Percentiles rank a stretch among this genome's conserved stretches.
Evolutionary conservation across 2,113 vertebrate species (phyloP).

Genomic region (Oostethus manadensis): DNA sequence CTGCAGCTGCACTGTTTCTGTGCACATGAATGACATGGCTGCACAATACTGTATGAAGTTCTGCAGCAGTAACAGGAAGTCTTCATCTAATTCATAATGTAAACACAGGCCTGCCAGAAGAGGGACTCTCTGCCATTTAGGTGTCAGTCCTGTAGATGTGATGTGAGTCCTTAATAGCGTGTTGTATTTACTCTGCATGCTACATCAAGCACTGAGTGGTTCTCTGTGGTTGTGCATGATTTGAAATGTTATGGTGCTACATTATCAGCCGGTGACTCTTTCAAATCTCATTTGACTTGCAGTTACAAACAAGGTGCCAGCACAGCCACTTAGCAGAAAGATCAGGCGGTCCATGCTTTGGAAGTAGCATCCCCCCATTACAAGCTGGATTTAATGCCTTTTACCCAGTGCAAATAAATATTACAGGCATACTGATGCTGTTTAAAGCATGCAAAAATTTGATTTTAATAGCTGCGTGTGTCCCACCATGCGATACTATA

Average conservation of each 20-base stretch:
- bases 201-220: conserved; percentile 23
- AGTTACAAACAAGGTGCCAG: conserved; percentile 56
- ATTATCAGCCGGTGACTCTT: conserved; percentile 50
- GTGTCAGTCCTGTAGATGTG: conserved; percentile 13
- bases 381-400: conserved; percentile 61
- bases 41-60: too few relatives aligned
- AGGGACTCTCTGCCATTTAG: conserved; percentile 11
- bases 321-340: conserved; percentile 48
- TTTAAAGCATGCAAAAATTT: conserved; percentile 47
- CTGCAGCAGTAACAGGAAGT: conserved; percentile 2
- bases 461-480: conserved; percentile 28
- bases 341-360: conserved; percentile 40
- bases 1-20: too few relatives aligned
- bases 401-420: conserved; percentile 64
- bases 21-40: too few relatives aligned
- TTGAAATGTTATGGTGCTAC: conserved; percentile 55
- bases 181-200: conserved; percentile 12
- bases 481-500: neutral
- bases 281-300: conserved; percentile 64
- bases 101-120: conserved; percentile 8
- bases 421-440: conserved; percentile 40
- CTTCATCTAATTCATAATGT: conserved; percentile 3
- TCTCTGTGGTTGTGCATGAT: conserved; percentile 56
- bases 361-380: conserved; percentile 45
- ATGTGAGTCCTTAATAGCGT: conserved; percentile 31